phyloP scores from a whole-genome alignment of 1,140 invertebrate genomes.

The Watersipora subatra region DNA sequence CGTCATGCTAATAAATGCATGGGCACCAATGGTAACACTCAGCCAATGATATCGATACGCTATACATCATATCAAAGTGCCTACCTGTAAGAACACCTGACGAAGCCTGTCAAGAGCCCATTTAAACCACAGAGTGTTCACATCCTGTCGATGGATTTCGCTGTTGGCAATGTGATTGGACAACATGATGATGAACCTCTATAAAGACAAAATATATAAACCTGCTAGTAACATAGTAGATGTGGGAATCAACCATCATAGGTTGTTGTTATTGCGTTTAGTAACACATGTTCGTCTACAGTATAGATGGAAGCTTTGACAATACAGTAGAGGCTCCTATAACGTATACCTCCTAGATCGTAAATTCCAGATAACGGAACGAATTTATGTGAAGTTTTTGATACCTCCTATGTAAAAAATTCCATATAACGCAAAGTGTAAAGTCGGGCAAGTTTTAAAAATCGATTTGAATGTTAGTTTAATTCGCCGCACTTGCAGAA shows the following conservation, averaged over 20 bases:
- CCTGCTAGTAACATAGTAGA: background rate
- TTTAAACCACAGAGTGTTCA: slow-evolving; percentile 88
- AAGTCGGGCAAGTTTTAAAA: too few relatives aligned
- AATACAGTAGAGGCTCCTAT: background rate
- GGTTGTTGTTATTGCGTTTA: background rate
- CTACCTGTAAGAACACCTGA: slow-evolving; percentile 86
- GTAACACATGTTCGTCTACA: background rate
- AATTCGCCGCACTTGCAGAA: too few relatives aligned
- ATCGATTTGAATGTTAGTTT: too few relatives aligned
- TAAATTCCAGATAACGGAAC: background rate
- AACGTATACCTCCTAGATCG: background rate
- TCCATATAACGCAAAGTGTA: too few relatives aligned
- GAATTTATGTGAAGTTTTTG: background rate
- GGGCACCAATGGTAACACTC: too few relatives aligned
- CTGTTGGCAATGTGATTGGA: slow-evolving; percentile 86
- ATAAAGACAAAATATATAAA: slow-evolving; percentile 14
- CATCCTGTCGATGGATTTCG: slow-evolving; percentile 81
- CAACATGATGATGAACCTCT: slow-evolving; percentile 93
- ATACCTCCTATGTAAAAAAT: too few relatives aligned
- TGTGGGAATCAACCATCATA: background rate
- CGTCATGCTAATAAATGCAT: too few relatives aligned
- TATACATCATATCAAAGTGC: too few relatives aligned
- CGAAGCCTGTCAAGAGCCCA: slow-evolving; percentile 88
- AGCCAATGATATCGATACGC: too few relatives aligned
- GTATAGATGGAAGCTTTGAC: background rate